These are phyloP conservation scores for Volucella inanis DNA, from an alignment of 2,888 invertebrate species.

Conservation along the genomic window DNA sequence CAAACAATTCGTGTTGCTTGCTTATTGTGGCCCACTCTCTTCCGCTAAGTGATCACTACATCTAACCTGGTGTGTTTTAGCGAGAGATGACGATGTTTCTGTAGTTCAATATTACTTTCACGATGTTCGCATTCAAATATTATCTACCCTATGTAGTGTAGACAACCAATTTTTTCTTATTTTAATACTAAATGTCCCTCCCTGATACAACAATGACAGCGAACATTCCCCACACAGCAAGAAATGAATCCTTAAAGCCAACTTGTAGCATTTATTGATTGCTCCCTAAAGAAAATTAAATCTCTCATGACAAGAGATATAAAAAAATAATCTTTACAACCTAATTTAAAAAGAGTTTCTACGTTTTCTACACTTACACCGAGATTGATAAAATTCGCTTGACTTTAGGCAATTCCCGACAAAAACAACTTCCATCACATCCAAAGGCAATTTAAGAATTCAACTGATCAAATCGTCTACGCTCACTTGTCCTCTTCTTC, in stretches of 20 bases:
- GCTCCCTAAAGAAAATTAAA: not conserved
- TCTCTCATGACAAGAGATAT: not conserved
- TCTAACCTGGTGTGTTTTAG: no score
- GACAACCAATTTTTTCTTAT: no score
- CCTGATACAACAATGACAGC: no score
- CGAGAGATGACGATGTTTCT: no score
- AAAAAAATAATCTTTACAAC: not conserved
- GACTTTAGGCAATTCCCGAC: conserved; percentile 64
- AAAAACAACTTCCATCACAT: conserved; percentile 50
- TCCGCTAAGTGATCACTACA: no score
- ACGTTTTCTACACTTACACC: conserved; percentile 9
- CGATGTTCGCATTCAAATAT: no score
- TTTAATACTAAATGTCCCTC: no score
- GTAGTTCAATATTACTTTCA: no score
- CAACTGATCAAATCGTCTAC: conserved; percentile 45
- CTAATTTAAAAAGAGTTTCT: conserved; percentile 17
- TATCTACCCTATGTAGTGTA: no score
- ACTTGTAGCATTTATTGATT: not conserved
- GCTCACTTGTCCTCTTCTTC: not conserved
- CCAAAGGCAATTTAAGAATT: conserved; percentile 48
- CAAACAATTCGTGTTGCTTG: no score
- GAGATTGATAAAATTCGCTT: conserved; percentile 53
- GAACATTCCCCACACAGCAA: not conserved
- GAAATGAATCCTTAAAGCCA: not conserved
- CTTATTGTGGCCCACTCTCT: no score